Evolutionary conservation across 2,113 vertebrate species (phyloP), one percentile per base, ranked within the genome.

Genomic region (Megaleporinus macrocephalus): DNA sequence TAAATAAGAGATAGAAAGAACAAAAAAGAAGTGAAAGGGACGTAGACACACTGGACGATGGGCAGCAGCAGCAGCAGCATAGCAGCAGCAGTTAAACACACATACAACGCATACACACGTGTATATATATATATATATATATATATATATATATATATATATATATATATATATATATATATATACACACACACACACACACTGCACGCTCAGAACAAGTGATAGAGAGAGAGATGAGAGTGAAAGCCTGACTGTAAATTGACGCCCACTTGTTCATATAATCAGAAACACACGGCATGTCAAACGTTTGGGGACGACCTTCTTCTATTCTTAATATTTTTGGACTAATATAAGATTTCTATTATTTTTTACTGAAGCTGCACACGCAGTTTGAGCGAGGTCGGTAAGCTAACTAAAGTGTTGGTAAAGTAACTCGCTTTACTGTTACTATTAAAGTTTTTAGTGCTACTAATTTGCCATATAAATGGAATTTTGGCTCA

Each of bases 21-120:
- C 79, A 49, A 70, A 33, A 20, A 62, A 5, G 22, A 41, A 70
- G 75, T 83, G 24, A 78, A 44, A 83, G 84, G 65, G 57, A 87
- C 86, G 86, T 51, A 84, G 79, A 85, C 80, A 89, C 82, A 78
- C 86, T 87, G 87, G 85, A 88, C 85, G 80, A 73, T 70, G 88
- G 80, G 90, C 88, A 93, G 88, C 85, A 89, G 53, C 53, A 55
- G 92, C 90, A 93, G 91, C 89, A 93, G 92, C 75, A 90, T 89
- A 89, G 88, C 88, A 92, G 89, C 89, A 91, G 87, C 87, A 87
- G 88, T 61, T 82, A 85, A 47, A 84, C 75, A 65, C 68, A 80
- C 59, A 77, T 36, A 36, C 7, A 36, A 4, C 51, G 29, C n/a
- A n/a, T n/a, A n/a, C n/a, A n/a, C n/a, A n/a, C n/a, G n/a, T n/a